These are phyloP conservation scores for Cetoscarus ocellatus DNA, from an alignment of 2,797 vertebrate genomes.

Conservation along the genomic window DNA sequence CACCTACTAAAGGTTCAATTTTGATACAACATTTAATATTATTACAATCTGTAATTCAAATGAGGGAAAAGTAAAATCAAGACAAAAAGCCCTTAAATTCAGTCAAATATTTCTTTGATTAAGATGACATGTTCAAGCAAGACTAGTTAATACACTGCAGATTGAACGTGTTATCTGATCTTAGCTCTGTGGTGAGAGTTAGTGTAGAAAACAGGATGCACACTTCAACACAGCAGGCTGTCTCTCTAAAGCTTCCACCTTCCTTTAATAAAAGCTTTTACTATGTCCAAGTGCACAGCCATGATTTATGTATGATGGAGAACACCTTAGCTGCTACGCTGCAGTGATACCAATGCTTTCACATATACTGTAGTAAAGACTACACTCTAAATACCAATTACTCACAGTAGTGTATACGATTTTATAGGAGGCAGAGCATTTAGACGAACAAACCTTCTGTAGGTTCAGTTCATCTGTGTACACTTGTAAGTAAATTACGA, in stretches of 20 bases:
- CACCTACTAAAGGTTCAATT: slow-evolving; percentile 8
- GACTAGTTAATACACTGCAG: not conserved
- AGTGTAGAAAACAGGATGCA: slow-evolving; percentile 18
- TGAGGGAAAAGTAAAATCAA: not conserved
- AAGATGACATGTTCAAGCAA: not conserved
- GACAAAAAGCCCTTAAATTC: not conserved
- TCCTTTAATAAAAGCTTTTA: slow-evolving; percentile 48
- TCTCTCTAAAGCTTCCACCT: slow-evolving; percentile 27
- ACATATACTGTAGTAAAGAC: slow-evolving; percentile 5
- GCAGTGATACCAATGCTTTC: slow-evolving; percentile 1
- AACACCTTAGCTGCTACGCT: slow-evolving; percentile 19
- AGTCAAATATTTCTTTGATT: not conserved
- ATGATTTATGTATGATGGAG: slow-evolving; percentile 31
- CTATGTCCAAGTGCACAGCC: slow-evolving; percentile 29
- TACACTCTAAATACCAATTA: not conserved
- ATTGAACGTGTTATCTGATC: slow-evolving; percentile 13
- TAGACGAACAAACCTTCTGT: not conserved
- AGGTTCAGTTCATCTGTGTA: no score
- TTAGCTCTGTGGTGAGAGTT: slow-evolving; percentile 17
- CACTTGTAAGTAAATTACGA: no score
- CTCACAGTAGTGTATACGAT: not conserved
- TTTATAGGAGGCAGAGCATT: slow-evolving; percentile 10
- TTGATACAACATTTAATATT: slow-evolving; percentile 1
- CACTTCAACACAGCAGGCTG: slow-evolving; percentile 10
- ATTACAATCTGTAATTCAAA: no score